Conservation (phyloP, 2,797 vertebrate genomes). For the Hypotaenidia okinawae region DNA sequence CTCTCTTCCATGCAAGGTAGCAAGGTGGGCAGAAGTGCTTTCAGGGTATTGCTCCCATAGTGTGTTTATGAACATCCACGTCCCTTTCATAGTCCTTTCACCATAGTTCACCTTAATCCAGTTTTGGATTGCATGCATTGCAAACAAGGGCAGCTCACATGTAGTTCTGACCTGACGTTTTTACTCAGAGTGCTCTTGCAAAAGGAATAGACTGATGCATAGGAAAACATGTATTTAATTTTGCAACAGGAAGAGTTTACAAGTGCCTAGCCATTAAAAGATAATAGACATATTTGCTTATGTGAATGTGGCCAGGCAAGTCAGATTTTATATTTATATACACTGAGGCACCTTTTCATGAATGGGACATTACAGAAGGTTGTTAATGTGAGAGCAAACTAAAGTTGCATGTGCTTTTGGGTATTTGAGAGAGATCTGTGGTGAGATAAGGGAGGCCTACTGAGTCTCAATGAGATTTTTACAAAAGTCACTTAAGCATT, state of each 20-base stretch:
- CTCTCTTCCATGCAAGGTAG: background rate
- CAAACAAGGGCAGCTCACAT: background rate
- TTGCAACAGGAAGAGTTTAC: background rate
- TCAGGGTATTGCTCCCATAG: background rate
- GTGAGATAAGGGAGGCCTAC: background rate
- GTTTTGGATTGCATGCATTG: background rate
- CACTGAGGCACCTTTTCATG: background rate
- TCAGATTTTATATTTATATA: background rate
- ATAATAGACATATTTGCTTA: background rate
- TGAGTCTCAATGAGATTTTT: background rate
- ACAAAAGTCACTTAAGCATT: background rate
- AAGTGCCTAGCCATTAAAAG: background rate
- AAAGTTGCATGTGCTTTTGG: background rate
- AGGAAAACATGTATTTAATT: background rate
- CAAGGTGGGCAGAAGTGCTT: background rate
- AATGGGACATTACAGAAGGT: background rate
- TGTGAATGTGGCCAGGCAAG: background rate
- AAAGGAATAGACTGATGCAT: background rate
- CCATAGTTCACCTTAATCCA: background rate
- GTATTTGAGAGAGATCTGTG: background rate
- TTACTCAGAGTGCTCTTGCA: background rate
- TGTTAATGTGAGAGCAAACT: background rate
- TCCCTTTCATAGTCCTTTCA: background rate
- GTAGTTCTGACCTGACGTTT: background rate
- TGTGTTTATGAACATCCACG: background rate